Percentiles rank a stretch among this genome's conserved stretches.
phyloP scores from a whole-genome alignment of 2,888 invertebrate species.

The Diarsia rubi region DNA sequence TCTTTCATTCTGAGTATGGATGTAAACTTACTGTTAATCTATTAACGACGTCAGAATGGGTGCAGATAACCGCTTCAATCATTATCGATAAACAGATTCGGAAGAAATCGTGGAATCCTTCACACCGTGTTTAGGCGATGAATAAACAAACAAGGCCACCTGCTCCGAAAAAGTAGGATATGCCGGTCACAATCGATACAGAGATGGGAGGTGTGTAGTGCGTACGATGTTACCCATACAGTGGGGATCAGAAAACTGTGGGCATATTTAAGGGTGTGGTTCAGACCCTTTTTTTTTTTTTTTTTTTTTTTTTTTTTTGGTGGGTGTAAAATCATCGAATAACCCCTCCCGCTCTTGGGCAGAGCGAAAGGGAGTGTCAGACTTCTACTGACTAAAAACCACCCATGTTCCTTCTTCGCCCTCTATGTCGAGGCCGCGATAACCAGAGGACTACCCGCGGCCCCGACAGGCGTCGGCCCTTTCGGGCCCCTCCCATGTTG shows the following conservation, averaged over 20 bases:
- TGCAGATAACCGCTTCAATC: conserved; percentile 46
- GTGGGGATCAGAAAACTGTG: not conserved
- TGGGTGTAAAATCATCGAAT: no score
- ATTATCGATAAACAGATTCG: conserved; percentile 69
- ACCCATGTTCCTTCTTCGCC: no score
- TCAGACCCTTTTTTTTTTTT: no score
- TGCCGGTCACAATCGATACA: conserved; percentile 75
- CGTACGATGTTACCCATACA: conserved; percentile 12
- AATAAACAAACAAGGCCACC: conserved; percentile 81
- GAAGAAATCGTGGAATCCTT: conserved; percentile 70
- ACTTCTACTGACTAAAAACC: no score
- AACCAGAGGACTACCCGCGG: no score
- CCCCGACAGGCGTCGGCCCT: no score
- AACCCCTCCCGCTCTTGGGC: no score
- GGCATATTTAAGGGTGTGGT: not conserved
- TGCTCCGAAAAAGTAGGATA: conserved; percentile 71
- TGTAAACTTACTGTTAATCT: conserved; percentile 25
- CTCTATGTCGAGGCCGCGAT: no score
- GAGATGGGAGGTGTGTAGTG: conserved; percentile 50
- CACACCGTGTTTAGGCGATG: conserved; percentile 73
- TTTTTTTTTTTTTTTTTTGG: no score
- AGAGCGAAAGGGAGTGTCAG: no score
- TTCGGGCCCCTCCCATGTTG: no score
- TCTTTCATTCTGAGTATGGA: conserved; percentile 22
- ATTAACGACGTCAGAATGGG: conserved; percentile 20